These are phyloP conservation scores for Danio aesculapii DNA, from an alignment of 2,797 vertebrate genomes.

Conservation along the genomic window DNA sequence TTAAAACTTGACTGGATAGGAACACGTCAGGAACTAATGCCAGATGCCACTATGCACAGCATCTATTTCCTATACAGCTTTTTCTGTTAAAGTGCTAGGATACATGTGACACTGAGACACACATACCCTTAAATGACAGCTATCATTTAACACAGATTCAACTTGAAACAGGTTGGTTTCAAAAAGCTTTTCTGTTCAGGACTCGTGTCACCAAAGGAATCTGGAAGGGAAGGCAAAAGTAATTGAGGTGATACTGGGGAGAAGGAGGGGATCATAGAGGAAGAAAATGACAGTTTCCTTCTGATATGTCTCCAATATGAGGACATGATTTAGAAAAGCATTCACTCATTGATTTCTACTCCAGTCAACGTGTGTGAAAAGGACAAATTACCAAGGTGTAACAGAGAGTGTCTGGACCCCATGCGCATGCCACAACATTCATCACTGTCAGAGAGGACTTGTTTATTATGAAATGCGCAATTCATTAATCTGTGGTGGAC, in stretches of 20 bases:
- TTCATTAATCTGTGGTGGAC: slow-evolving; percentile 59
- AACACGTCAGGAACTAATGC: slow-evolving; percentile 40
- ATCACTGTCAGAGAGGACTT: slow-evolving; percentile 58
- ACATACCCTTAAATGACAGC: slow-evolving; percentile 63
- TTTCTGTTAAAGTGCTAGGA: slow-evolving; percentile 33
- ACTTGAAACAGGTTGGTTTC: slow-evolving; percentile 58
- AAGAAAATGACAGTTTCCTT: slow-evolving; percentile 53
- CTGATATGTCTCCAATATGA: slow-evolving; percentile 41
- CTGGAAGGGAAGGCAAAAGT: slow-evolving; percentile 65
- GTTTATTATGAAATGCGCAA: slow-evolving; percentile 62
- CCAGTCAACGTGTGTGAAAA: slow-evolving; percentile 55
- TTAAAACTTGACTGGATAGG: slow-evolving; percentile 41
- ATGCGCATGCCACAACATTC: slow-evolving; percentile 51
- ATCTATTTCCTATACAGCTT: slow-evolving; percentile 50
- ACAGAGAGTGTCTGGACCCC: slow-evolving; percentile 47
- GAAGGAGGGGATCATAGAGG: slow-evolving; percentile 52
- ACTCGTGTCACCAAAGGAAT: slow-evolving; percentile 49
- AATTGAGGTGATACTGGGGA: slow-evolving; percentile 63
- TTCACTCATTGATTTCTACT: slow-evolving; percentile 54
- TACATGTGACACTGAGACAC: slow-evolving; percentile 54
- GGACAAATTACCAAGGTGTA: slow-evolving; percentile 59
- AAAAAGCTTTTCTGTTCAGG: slow-evolving; percentile 52
- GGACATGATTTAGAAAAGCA: slow-evolving; percentile 51
- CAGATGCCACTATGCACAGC: slow-evolving; percentile 49
- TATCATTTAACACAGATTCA: slow-evolving; percentile 62